Evolutionary conservation across 2,888 invertebrate genomes (phyloP).

Genomic region (Apodemia mormo): DNA sequence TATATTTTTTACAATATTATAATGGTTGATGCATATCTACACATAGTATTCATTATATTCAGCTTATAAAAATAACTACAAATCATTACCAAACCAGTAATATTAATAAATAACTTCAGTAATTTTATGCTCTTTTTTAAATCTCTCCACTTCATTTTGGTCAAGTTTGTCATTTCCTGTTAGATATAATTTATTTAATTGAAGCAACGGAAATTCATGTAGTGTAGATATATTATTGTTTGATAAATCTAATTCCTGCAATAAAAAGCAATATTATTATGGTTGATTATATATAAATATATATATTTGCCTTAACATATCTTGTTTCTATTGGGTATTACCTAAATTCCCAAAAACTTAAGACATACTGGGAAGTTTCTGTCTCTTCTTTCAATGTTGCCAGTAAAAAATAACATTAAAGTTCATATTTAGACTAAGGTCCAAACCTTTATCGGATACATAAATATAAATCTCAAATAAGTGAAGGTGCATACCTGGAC

Average conservation of each 20-base stretch:
- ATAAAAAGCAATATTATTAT: slow-evolving; percentile 40
- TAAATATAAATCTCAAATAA: too few relatives aligned
- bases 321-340: too few relatives aligned
- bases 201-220: slow-evolving; percentile 71
- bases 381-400: too few relatives aligned
- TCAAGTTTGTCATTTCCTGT: slow-evolving; percentile 64
- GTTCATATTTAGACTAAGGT: too few relatives aligned
- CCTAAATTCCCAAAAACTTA: too few relatives aligned
- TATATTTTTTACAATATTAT: neutral
- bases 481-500: too few relatives aligned
- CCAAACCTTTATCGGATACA: too few relatives aligned
- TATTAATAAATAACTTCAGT: slow-evolving; percentile 51
- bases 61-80: slow-evolving; percentile 1
- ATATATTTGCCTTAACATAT: too few relatives aligned
- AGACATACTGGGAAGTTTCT: too few relatives aligned
- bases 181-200: slow-evolving; percentile 72
- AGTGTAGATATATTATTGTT: slow-evolving; percentile 75
- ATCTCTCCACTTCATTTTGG: slow-evolving; percentile 52
- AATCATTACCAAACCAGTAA: neutral
- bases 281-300: slow-evolving; percentile 21
- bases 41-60: slow-evolving; percentile 2
- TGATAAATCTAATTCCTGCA: slow-evolving; percentile 75
- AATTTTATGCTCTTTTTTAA: slow-evolving; percentile 53
- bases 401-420: too few relatives aligned
- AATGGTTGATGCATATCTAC: too few relatives aligned